Evolutionary conservation across 2,113 vertebrate species (phyloP).

Genomic region (Oncorhynchus clarkii): DNA sequence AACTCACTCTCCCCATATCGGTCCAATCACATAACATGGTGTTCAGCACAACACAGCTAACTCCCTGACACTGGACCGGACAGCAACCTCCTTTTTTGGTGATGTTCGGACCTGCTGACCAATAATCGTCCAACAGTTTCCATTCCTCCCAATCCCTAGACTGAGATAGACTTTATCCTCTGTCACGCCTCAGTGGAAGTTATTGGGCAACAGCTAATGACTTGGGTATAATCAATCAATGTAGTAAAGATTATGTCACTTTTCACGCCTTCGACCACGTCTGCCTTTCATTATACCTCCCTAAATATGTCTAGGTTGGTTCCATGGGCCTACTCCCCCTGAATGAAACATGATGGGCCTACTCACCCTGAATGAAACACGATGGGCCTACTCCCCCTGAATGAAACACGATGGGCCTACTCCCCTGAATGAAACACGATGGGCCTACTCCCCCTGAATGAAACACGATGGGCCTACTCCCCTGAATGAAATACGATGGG

Average conservation of each 20-base stretch:
- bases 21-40: neutral
- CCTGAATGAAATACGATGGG: too few species aligned
- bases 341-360: too few species aligned
- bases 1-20: neutral
- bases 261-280: neutral
- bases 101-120: neutral
- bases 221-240: neutral
- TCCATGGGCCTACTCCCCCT: too few species aligned
- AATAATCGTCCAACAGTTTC: neutral
- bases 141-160: neutral
- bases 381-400: too few species aligned
- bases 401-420: too few species aligned
- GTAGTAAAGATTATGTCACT: neutral
- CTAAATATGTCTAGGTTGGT: neutral
- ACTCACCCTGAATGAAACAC: too few species aligned
- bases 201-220: neutral
- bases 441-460: too few species aligned
- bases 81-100: conserved; percentile 1
- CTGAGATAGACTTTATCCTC: neutral
- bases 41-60: neutral
- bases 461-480: too few species aligned
- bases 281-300: neutral
- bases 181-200: neutral
- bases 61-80: neutral
- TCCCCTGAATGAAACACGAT: too few species aligned